Percentiles rank a stretch among this genome's conserved stretches.
phyloP scores from a whole-genome alignment of 2,888 invertebrate genomes.

The Trissonchulus sp. region DNA sequence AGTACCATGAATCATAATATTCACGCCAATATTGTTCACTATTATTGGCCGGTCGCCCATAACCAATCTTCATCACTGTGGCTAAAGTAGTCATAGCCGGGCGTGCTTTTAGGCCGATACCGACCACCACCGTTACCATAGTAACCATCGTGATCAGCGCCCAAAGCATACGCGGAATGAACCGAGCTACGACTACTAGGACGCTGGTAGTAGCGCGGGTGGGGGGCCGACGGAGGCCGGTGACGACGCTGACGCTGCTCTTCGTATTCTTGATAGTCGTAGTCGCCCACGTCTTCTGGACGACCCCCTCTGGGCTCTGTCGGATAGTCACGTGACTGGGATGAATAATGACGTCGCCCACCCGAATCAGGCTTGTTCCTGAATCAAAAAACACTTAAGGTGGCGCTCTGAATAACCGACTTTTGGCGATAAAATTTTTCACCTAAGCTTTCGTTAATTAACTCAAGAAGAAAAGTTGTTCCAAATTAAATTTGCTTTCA shows the following conservation, averaged over 20 bases:
- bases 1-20: conserved; percentile 19
- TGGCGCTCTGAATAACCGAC: too few relatives aligned
- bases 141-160: not conserved
- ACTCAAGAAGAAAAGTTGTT: too few relatives aligned
- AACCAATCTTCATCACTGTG: conserved; percentile 1
- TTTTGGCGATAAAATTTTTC: too few relatives aligned
- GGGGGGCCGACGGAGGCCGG: not conserved
- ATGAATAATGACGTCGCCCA: too few relatives aligned
- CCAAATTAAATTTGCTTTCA: too few relatives aligned
- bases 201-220: conserved; percentile 42
- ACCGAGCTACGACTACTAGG: not conserved
- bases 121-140: not conserved
- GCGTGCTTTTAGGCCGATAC: too few relatives aligned
- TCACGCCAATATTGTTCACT: conserved; percentile 3
- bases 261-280: not conserved
- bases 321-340: too few relatives aligned
- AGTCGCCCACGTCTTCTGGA: too few relatives aligned
- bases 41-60: not conserved
- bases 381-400: too few relatives aligned
- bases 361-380: too few relatives aligned
- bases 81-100: not conserved
- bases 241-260: not conserved
- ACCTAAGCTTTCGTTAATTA: too few relatives aligned
- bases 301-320: too few relatives aligned
- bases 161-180: conserved; percentile 3